Evolutionary conservation across 2,797 vertebrate genomes (phyloP).

Genomic region (Myotis pilosus): DNA sequence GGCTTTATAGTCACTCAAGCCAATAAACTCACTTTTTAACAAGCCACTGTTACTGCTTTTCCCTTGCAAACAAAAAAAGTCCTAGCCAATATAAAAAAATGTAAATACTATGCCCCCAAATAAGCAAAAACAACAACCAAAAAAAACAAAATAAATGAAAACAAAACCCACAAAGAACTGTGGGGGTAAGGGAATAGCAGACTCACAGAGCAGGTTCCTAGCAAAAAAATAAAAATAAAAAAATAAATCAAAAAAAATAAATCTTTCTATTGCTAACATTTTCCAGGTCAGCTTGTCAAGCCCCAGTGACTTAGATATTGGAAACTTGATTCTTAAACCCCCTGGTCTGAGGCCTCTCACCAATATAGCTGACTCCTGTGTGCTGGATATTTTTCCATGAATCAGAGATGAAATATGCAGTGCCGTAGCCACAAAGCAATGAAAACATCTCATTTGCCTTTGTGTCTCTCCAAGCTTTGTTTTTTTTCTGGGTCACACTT

Average conservation of each 20-base stretch:
- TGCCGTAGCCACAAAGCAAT: background rate
- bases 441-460: slow-evolving; percentile 37
- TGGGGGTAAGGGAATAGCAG: background rate
- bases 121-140: background rate
- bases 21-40: background rate
- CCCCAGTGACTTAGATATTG: background rate
- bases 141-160: background rate
- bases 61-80: background rate
- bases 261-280: background rate
- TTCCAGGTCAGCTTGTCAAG: background rate
- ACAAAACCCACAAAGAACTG: background rate
- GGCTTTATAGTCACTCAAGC: background rate
- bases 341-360: slow-evolving; percentile 14
- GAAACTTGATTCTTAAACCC: slow-evolving; percentile 12
- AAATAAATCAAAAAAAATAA: background rate
- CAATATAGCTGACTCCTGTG: background rate
- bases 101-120: background rate
- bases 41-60: background rate
- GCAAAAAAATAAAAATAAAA: background rate
- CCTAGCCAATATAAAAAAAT: background rate
- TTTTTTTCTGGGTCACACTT: slow-evolving; percentile 11
- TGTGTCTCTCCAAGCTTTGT: slow-evolving; percentile 32
- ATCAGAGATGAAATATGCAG: slow-evolving; percentile 70
- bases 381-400: slow-evolving; percentile 59
- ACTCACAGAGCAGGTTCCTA: background rate